phyloP scores from a whole-genome alignment of 2,888 invertebrate species.

The Catocala fraxini region DNA sequence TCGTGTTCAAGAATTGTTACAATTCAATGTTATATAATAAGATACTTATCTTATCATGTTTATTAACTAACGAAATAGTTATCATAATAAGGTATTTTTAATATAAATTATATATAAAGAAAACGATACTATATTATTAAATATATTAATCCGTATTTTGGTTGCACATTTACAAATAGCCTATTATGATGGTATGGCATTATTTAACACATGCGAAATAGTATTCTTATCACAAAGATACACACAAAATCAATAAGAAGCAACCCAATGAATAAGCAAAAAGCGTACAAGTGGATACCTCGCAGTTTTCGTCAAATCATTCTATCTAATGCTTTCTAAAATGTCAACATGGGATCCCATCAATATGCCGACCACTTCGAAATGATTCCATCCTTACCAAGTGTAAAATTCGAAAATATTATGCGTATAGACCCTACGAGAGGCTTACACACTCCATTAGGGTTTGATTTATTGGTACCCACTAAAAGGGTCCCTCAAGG shows the following conservation, averaged over 20 bases:
- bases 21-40: too few relatives aligned
- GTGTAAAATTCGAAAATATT: constrained; percentile 78
- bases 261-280: constrained; percentile 37
- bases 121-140: too few relatives aligned
- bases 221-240: neutral
- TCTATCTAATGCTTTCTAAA: constrained; percentile 57
- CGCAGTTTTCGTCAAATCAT: constrained; percentile 51
- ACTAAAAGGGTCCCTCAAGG: constrained; percentile 84
- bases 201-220: too few relatives aligned
- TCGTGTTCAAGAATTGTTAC: too few relatives aligned
- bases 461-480: constrained; percentile 81
- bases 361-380: constrained; percentile 65
- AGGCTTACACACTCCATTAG: constrained; percentile 81
- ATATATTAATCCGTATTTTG: too few relatives aligned
- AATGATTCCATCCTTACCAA: constrained; percentile 62
- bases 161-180: too few relatives aligned
- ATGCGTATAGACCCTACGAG: constrained; percentile 69
- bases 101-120: too few relatives aligned
- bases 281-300: constrained; percentile 27
- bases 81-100: too few relatives aligned
- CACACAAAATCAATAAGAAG: constrained; percentile 30
- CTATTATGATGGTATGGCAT: too few relatives aligned
- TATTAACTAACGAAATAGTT: too few relatives aligned
- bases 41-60: too few relatives aligned
- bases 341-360: constrained; percentile 64